Conservation (phyloP, 2,888 invertebrate genomes). For the Synergus umbraculus region DNA sequence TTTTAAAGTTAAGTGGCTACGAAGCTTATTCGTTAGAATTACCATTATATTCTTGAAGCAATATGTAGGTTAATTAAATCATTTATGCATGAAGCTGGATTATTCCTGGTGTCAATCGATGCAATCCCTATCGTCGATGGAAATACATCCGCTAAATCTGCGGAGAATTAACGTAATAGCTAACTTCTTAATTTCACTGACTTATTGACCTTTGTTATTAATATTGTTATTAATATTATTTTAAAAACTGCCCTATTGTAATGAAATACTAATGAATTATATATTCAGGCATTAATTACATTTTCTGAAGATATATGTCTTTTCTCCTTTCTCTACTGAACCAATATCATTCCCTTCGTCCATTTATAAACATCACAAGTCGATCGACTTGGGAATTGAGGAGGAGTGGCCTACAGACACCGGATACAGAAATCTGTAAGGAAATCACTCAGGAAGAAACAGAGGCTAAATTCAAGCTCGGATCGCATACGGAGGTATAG, state of each 20-base stretch:
- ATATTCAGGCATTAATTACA: too few relatives aligned
- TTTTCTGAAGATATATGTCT: not conserved
- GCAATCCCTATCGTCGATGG: constrained; percentile 21
- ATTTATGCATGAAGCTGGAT: constrained; percentile 29
- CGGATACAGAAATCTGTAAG: constrained; percentile 1
- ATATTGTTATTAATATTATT: not conserved
- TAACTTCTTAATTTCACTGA: constrained; percentile 28
- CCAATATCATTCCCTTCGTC: constrained; percentile 6
- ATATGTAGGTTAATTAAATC: constrained; percentile 39
- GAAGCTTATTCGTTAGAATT: not conserved
- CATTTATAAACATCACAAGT: constrained; percentile 5
- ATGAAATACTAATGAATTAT: too few relatives aligned
- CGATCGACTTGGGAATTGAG: constrained; percentile 9
- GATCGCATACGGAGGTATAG: not conserved
- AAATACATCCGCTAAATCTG: constrained; percentile 31
- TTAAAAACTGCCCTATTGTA: too few relatives aligned
- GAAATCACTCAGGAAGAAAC: constrained; percentile 30
- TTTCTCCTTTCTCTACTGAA: not conserved
- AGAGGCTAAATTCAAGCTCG: not conserved
- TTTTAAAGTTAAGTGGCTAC: not conserved
- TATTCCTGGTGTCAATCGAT: constrained; percentile 30
- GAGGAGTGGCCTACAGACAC: not conserved
- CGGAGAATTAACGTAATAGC: constrained; percentile 22
- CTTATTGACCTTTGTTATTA: not conserved
- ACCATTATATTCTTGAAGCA: constrained; percentile 19